These are phyloP conservation scores for Choristoneura fumiferana DNA, from an alignment of 1,140 invertebrate species.

Conservation along the genomic window DNA sequence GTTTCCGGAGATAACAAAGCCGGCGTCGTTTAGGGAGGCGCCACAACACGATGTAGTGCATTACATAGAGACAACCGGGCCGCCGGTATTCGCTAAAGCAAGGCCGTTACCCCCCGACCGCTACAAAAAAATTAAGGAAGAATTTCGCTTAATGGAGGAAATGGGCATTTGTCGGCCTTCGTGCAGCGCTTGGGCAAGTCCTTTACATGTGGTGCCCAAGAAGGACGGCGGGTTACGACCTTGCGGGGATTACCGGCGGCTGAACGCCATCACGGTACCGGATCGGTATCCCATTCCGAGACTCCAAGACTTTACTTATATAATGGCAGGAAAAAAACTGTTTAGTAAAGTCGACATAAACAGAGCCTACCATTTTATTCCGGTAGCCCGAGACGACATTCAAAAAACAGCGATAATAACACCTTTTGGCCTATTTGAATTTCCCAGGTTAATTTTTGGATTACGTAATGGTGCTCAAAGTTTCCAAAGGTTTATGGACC, in stretches of 20 bases:
- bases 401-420: slow-evolving; percentile 20
- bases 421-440: too few relatives aligned
- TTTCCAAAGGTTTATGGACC: slow-evolving; percentile 70
- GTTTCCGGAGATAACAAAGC: too few relatives aligned
- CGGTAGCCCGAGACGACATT: background rate
- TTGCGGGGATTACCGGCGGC: background rate
- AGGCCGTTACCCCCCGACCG: too few relatives aligned
- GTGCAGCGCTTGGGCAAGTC: background rate
- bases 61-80: too few relatives aligned
- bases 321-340: background rate
- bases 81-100: too few relatives aligned
- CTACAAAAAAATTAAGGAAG: too few relatives aligned
- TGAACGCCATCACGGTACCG: background rate
- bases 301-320: background rate
- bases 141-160: too few relatives aligned
- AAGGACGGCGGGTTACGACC: background rate
- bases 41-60: too few relatives aligned
- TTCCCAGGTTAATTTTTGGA: slow-evolving; percentile 39
- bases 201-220: background rate
- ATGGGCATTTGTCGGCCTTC: too few relatives aligned
- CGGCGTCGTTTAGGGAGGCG: too few relatives aligned
- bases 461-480: slow-evolving; percentile 49
- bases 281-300: background rate
- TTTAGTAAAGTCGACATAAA: slow-evolving; percentile 38
- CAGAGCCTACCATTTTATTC: slow-evolving; percentile 11